A percentile compares a stretch with the other conserved stretches of the same genome.
Evolutionary conservation across 2,888 invertebrate genomes (phyloP).

Genomic region (Thereva nobilitata): DNA sequence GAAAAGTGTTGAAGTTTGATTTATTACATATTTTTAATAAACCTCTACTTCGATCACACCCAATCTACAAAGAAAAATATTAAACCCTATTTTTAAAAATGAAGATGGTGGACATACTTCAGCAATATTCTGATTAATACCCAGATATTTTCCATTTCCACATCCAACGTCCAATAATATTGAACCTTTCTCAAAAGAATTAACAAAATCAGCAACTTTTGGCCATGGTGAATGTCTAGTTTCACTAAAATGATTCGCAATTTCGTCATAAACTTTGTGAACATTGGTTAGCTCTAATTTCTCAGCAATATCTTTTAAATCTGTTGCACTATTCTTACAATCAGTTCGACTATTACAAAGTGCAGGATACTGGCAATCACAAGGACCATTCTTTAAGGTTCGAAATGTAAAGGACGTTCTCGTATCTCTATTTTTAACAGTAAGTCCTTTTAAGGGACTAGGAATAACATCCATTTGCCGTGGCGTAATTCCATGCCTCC

Average conservation of each 20-base stretch:
- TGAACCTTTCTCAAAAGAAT: conserved; percentile 67
- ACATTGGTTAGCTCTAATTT: conserved; percentile 76
- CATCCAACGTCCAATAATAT: conserved; percentile 91
- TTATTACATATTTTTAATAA: conserved; percentile 67
- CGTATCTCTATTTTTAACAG: conserved; percentile 60
- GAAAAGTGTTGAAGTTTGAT: conserved; percentile 69
- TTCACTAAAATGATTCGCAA: conserved; percentile 91
- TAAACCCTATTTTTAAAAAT: conserved; percentile 4
- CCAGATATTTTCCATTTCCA: conserved; percentile 97
- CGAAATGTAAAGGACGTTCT: conserved; percentile 89
- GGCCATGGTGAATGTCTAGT: conserved; percentile 97
- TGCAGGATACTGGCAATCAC: conserved; percentile 66
- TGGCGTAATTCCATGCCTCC: conserved; percentile 88
- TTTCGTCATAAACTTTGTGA: conserved; percentile 89
- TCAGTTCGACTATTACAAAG: conserved; percentile 68
- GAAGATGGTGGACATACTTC: conserved; percentile 60
- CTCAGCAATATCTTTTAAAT: conserved; percentile 61
- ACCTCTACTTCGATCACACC: conserved; percentile 78
- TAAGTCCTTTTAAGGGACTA: conserved; percentile 61
- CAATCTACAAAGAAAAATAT: conserved; percentile 63
- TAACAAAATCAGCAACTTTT: conserved; percentile 78
- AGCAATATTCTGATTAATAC: conserved; percentile 62
- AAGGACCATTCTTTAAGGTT: conserved; percentile 59
- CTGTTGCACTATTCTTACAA: conserved; percentile 2
- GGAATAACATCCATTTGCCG: conserved; percentile 77